Base-by-base conservation (phyloP, 2,113 vertebrate species). In the Coptodon rendalli region DNA sequence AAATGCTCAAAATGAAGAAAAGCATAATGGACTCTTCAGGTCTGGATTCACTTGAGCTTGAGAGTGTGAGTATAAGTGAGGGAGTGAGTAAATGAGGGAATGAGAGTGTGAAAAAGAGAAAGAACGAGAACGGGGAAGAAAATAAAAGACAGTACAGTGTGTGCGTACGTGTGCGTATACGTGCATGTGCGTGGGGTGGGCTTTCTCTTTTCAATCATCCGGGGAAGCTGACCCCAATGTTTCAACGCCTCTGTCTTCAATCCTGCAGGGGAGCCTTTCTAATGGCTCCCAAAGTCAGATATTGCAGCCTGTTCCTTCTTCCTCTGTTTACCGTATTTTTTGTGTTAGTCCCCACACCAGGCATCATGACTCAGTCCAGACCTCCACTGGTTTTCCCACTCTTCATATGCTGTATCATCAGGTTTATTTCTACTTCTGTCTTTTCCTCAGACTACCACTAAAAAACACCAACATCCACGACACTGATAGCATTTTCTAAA, bases 401-500 rank as follows among this genome's bases (percentile, higher is more conserved):
- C 38, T 76, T 76, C 16, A n/a, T 45, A 31, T 17, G 56, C 73
- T 83, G 57, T 50, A 50, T 92, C 83, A 83, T 56, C 81, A 48
- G 66, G 86, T 89, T 79, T n/a, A 48, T 84, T 85, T 52, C 73
- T 50, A 38, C 29, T 76, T 85, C 56, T 38, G 53, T 89, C 85
- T 88, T 50, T 78, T 88, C 83, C 48, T 89, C 78, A 53, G 82
- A 92, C 84, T 22, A 85, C 22, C 84, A 88, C 56, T 80, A 17
- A 84, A 85, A 85, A 84, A 89, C 34, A 82, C 40, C 80, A 86
- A 82, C 59, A n/a, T 36, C 71, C 40, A 83, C 56, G 38, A 87
- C 86, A 80, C 83, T 78, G 78, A 91, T 91, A 87, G 89, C 61
- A 66, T 91, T 90, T 94, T 86, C 73, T 87, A 93, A 93, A 93